phyloP scores from a whole-genome alignment of 35 echinoderm and acorn worm genomes.

The Apostichopus parvimensis region DNA sequence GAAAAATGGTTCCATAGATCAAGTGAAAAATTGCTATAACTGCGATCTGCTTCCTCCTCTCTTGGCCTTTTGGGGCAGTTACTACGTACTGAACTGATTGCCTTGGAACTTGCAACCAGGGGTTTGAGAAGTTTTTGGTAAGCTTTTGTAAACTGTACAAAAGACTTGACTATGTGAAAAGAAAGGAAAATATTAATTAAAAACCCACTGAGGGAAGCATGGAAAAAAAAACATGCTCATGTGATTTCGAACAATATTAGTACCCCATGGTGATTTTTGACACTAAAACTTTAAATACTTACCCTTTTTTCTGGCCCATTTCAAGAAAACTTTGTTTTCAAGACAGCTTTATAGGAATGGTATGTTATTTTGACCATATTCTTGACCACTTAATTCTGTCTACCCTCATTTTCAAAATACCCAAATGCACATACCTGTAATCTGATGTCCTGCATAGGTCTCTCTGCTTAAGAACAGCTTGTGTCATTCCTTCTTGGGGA shows the following conservation, averaged over 20 bases:
- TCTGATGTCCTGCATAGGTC: background rate
- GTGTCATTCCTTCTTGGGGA: slow-evolving; percentile 41
- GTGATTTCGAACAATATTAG: background rate
- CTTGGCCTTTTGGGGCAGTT: no score
- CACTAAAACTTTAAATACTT: background rate
- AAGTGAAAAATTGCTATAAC: no score
- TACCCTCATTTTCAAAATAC: background rate
- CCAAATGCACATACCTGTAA: slow-evolving; percentile 56
- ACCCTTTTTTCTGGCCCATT: no score
- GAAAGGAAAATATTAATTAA: background rate
- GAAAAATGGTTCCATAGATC: no score
- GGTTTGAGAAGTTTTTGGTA: background rate
- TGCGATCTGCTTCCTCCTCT: no score
- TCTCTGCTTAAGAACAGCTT: slow-evolving; percentile 44
- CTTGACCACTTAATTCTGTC: background rate
- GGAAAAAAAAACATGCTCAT: background rate
- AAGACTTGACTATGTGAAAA: slow-evolving; percentile 60
- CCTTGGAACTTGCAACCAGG: background rate
- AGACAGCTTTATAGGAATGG: no score
- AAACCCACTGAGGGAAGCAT: background rate
- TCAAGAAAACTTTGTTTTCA: no score
- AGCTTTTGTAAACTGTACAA: slow-evolving; percentile 27
- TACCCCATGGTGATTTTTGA: background rate
- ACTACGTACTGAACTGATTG: no score
- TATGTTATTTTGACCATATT: background rate